Base-by-base conservation (phyloP, 2,888 invertebrate species). In the Caenorhabditis sp. region DNA sequence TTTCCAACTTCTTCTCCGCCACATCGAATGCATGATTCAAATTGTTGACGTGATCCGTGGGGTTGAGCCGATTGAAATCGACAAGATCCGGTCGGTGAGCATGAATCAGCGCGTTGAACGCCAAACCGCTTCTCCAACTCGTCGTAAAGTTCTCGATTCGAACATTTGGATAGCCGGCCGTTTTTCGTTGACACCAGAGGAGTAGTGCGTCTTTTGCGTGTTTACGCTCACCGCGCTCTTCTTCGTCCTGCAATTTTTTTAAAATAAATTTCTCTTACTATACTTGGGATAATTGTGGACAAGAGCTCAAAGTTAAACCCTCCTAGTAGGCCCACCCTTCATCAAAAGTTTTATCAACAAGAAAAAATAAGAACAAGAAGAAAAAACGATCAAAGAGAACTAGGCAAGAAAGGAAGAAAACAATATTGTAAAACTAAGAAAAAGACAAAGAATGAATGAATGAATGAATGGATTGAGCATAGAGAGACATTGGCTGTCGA, bases 161-260 rank as follows among this genome's bases (percentile, higher is more conserved):
- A n/a, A 90, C 90, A 67, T 85, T 83, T 14, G 84, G 78, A 68
- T 95, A 97, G 82, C 96, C 97, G 87, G 93, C 93, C 0, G 97
- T 99, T 90, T 96, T 97, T 64, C 97, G 92, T 90, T 99, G 97
- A 88, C 97, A 97, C 99, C 99, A 99, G 82, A 99, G 91, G 60
- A 99, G 91, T 76, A 99, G 90, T 5, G 97, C 97, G 90, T 99
- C 99, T 91, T 97, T 99, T 81, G 97, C 97, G 1, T 97, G 97
- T 89, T 95, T 95, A 91, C 96, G 96, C 90, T 97, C 97, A 31
- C 95, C 95, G 79, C 95, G 95, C 88, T 94, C 95, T 88, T 95
- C 95, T 90, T 95, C 95, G 88, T 95, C 95, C 93, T 94, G 50
- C 19, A 74, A 54, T 59, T 26, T 3, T 5, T 17, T 12, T 37